These are phyloP conservation scores for Dinocampus coccinellae DNA, from an alignment of 2,888 invertebrate genomes.

Conservation along the genomic window DNA sequence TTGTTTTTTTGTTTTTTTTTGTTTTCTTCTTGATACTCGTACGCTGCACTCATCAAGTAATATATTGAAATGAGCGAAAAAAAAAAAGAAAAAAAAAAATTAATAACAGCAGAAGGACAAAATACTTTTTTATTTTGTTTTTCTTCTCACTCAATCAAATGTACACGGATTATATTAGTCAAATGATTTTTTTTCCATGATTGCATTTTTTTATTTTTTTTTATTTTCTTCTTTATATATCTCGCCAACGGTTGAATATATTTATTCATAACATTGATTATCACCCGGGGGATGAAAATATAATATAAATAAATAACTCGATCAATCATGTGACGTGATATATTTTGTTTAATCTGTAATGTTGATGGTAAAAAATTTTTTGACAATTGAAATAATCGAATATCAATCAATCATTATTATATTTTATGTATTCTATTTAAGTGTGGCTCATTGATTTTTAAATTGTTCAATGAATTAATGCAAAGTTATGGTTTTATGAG, in stretches of 20 bases:
- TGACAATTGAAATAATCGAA: neutral
- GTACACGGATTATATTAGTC: too few relatives aligned
- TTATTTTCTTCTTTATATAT: neutral
- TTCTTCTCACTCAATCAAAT: too few relatives aligned
- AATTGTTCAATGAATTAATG: constrained; percentile 1
- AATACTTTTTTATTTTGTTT: too few relatives aligned
- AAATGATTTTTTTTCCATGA: too few relatives aligned
- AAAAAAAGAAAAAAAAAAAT: too few relatives aligned
- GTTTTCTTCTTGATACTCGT: too few relatives aligned
- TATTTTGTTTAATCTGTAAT: neutral
- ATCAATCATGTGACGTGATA: constrained; percentile 27
- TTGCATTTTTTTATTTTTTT: neutral
- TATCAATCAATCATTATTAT: constrained; percentile 11
- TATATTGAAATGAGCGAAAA: too few relatives aligned
- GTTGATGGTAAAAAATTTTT: neutral
- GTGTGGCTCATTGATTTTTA: neutral
- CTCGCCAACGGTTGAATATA: constrained; percentile 19
- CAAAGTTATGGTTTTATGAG: constrained; percentile 18
- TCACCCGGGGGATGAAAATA: constrained; percentile 3
- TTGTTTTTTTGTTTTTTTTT: too few relatives aligned
- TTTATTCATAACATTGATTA: neutral
- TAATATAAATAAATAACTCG: constrained; percentile 22
- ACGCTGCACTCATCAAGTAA: too few relatives aligned
- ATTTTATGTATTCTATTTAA: neutral
- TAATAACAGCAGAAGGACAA: too few relatives aligned